These are phyloP conservation scores for Luidia sarsii DNA, from an alignment of 53 echinoderm and acorn worm species.

Conservation along the genomic window DNA sequence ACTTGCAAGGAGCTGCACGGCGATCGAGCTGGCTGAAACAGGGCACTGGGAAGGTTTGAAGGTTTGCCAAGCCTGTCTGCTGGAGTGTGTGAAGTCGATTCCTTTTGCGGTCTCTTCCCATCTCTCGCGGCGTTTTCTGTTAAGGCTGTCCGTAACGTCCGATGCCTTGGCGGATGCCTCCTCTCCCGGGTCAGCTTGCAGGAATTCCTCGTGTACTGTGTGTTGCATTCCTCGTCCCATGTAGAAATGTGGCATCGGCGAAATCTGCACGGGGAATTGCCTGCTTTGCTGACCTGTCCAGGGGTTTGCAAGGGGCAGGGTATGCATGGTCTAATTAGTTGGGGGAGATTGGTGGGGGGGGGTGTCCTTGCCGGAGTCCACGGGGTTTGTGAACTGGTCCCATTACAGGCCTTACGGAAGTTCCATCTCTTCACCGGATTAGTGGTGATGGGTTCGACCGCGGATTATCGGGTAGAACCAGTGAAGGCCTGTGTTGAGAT, in stretches of 20 bases:
- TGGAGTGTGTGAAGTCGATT: conserved; percentile 57
- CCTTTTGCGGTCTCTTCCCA: conserved; percentile 60
- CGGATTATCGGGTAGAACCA: background rate
- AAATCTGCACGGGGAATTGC: conserved; percentile 23
- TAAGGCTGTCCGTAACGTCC: conserved; percentile 46
- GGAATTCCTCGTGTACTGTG: conserved; percentile 29
- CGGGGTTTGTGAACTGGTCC: conserved; percentile 46
- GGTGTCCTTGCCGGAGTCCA: conserved; percentile 25
- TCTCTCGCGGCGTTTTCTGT: conserved; percentile 42
- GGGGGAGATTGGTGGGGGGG: conserved; percentile 27
- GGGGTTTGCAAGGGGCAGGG: conserved; percentile 48
- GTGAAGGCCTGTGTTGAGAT: conserved; percentile 23
- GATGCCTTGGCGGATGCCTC: conserved; percentile 28
- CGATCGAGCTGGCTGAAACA: conserved; percentile 54
- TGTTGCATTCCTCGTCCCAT: conserved; percentile 50
- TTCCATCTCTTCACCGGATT: conserved; percentile 51
- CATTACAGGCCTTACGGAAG: conserved; percentile 49
- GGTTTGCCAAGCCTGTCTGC: conserved; percentile 27
- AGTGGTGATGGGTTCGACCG: conserved; percentile 11
- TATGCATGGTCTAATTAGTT: conserved; percentile 48
- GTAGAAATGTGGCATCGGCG: conserved; percentile 35
- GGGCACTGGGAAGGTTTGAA: conserved; percentile 47
- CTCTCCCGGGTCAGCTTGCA: conserved; percentile 32
- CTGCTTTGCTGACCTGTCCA: conserved; percentile 25
- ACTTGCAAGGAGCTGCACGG: conserved; percentile 45